phyloP scores from a whole-genome alignment of 2,888 invertebrate genomes.

The Tenodera sinensis region DNA sequence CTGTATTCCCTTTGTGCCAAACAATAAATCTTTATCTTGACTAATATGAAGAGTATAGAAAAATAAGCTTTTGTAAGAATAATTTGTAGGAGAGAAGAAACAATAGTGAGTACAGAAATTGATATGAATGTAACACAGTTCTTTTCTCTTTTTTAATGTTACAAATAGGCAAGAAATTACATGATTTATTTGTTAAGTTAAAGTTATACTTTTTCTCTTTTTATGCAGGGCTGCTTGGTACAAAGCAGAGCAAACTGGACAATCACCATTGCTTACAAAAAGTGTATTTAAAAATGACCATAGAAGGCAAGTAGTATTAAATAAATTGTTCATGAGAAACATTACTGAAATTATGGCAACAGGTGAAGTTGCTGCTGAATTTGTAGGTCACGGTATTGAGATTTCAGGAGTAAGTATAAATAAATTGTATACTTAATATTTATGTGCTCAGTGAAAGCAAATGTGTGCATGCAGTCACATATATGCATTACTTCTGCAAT shows the following conservation, averaged over 20 bases:
- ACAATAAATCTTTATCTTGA: no score
- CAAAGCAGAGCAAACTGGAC: neutral
- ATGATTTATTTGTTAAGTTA: no score
- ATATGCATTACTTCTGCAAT: neutral
- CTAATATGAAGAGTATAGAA: no score
- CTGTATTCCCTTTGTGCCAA: no score
- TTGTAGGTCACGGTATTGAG: constrained; percentile 66
- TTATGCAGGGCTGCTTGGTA: constrained; percentile 6
- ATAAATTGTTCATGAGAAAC: constrained; percentile 77
- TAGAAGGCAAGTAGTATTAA: constrained; percentile 62
- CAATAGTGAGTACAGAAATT: no score
- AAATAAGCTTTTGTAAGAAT: no score
- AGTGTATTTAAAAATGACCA: constrained; percentile 3
- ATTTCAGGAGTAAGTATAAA: constrained; percentile 57
- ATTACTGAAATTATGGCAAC: constrained; percentile 76
- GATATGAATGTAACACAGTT: no score
- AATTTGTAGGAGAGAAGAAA: no score
- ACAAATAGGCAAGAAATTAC: no score
- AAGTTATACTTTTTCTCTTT: no score
- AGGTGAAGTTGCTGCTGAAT: constrained; percentile 58
- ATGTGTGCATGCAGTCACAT: neutral
- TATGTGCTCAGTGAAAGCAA: neutral
- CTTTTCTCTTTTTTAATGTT: no score
- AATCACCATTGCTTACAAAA: neutral
- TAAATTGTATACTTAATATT: no score